Conservation (phyloP, 1,140 invertebrate species). For the Habropoda laboriosa region DNA sequence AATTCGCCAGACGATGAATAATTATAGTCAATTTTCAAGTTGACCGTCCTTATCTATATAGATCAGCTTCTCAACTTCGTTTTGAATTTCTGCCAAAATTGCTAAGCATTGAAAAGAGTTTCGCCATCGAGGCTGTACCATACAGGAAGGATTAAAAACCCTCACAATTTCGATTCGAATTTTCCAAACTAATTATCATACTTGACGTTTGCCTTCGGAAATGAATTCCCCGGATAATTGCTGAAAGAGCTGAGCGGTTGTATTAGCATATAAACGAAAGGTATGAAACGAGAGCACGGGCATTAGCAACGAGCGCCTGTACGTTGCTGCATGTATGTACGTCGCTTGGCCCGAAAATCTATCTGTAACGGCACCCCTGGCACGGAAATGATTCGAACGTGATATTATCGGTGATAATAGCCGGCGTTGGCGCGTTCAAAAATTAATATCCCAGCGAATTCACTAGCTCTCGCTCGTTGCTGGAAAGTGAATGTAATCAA, state of each 20-base stretch:
- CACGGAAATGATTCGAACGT: slow-evolving; percentile 52
- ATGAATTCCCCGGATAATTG: slow-evolving; percentile 9
- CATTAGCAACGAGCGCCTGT: slow-evolving; percentile 30
- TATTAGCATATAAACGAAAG: slow-evolving; percentile 44
- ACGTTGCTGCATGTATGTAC: slow-evolving; percentile 10
- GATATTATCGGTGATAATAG: slow-evolving; percentile 65
- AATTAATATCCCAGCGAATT: slow-evolving; percentile 67
- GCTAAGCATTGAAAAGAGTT: too few species aligned
- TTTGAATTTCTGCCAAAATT: too few species aligned
- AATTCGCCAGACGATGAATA: too few species aligned
- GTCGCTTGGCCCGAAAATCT: slow-evolving; percentile 38
- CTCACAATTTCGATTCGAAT: not conserved
- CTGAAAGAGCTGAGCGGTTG: slow-evolving; percentile 11
- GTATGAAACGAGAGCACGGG: not conserved
- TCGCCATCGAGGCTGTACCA: too few species aligned
- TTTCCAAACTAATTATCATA: not conserved
- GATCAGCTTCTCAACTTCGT: too few species aligned
- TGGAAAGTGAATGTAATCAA: slow-evolving; percentile 72
- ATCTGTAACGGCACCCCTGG: slow-evolving; percentile 39
- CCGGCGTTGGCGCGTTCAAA: slow-evolving; percentile 54
- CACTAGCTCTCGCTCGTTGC: slow-evolving; percentile 38
- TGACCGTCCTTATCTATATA: too few species aligned
- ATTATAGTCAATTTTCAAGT: too few species aligned
- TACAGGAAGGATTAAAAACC: too few species aligned
- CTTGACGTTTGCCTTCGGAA: not conserved